Base-by-base conservation (phyloP, 2,888 invertebrate species). In the Diplazon laetatorius region DNA sequence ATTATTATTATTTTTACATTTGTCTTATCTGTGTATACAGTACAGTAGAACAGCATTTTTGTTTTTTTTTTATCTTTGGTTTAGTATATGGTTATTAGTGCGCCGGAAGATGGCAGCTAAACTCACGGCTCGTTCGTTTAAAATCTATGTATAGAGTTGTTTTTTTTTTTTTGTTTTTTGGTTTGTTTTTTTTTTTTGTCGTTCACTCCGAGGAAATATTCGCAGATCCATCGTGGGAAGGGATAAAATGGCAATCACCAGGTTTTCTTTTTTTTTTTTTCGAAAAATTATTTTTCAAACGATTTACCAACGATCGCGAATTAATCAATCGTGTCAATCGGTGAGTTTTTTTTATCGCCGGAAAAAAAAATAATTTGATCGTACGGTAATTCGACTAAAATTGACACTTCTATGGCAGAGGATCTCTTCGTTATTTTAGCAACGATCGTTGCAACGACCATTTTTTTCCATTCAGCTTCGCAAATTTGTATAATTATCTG, bases 361-460 rank as follows among this genome's bases (percentile, higher is more conserved):
- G 39, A 48, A 73, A 48, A 62, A 55, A 66, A 70, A 74, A n/a
- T n/a, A n/a, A n/a, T n/a, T n/a, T 71, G 68, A 75, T 70, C 48
- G 72, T 69, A 63, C 55, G 60, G 60, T 65, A 42, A 5, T 68
- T 72, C 25, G 62, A 65, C 66, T 70, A 73, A 76, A 78, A 76
- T 76, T 78, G 73, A 78, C 76, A 60, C 70, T 16, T 59, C 70
- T 46, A 71, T 76, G 76, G 66, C 79, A 63, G 76, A 72, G 59
- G 48, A 62, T 76, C 77, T 44, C 14, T 63, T 66, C 8, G 10
- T 68, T 50, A 14, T 18, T 14, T 37, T 55, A 42, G 52, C 52
- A 30, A 30, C 25, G 52, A 50, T 50, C 52, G 52, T n/a, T 25
- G 52, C 16, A 42, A 16, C 59, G 30, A 48, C 10, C 44, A 57